phyloP scores from a whole-genome alignment of 2,113 vertebrate species.

The Nothobranchius furzeri region DNA sequence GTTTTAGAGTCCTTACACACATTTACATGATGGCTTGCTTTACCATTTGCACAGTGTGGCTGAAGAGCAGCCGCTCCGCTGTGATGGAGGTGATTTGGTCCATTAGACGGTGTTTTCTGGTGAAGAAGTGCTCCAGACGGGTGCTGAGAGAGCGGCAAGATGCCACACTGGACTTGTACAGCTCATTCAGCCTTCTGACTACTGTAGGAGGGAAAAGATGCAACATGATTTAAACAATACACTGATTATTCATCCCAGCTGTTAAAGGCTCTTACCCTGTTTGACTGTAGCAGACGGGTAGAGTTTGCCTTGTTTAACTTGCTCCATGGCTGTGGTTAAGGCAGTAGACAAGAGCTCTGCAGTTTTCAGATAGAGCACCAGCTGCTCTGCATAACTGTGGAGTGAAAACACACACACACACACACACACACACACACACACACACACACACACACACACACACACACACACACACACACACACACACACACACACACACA shows the following conservation, averaged over 20 bases:
- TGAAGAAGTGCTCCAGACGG: constrained; percentile 91
- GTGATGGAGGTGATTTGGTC: constrained; percentile 93
- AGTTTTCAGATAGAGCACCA: constrained; percentile 94
- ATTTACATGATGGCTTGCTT: background rate
- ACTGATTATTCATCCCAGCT: background rate
- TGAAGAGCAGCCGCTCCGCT: constrained; percentile 93
- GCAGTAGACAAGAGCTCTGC: constrained; percentile 89
- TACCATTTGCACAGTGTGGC: constrained; percentile 95
- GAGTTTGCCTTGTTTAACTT: constrained; percentile 89
- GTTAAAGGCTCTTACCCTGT: constrained; percentile 81
- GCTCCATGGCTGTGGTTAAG: constrained; percentile 89
- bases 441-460: background rate
- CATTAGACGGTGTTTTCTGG: constrained; percentile 94
- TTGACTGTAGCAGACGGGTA: constrained; percentile 93
- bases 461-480: no score
- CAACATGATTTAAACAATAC: background rate
- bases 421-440: constrained; percentile 11
- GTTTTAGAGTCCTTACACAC: no score
- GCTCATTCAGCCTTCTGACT: constrained; percentile 89
- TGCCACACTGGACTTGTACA: constrained; percentile 91
- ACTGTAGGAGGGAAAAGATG: constrained; percentile 71
- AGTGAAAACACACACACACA: constrained; percentile 25
- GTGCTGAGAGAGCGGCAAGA: constrained; percentile 89
- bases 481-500: background rate
- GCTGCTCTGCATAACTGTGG: constrained; percentile 90